Evolutionary conservation across 2,113 vertebrate genomes (phyloP), one percentile per base, ranked within the genome.

Genomic region (Plecturocebus donacophilus): DNA sequence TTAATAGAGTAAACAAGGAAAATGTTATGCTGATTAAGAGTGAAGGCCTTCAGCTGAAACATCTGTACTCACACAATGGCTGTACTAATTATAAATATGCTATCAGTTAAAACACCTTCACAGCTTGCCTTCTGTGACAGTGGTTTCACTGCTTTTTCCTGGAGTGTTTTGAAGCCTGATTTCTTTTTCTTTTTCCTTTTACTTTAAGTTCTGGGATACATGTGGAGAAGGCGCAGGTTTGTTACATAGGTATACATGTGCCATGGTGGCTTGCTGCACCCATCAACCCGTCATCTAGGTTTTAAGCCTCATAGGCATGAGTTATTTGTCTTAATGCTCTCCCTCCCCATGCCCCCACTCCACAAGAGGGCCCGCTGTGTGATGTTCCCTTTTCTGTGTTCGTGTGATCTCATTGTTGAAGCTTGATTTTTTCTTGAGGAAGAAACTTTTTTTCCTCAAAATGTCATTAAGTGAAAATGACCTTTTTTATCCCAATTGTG

Each of bases 1-100:
- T 95, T 90, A 86, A 93, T 61, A 85, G 42, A 71, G 87, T n/a
- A 87, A 97, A 76, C 14, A 89, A 95, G 30, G 94, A 6, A 77
- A 79, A 81, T 58, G 12, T 75, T 83, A 64, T 5, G 7, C 27
- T 91, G 80, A 82, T 45, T 54, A 61, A 84, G 73, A 93, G 54
- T 47, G 76, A 89, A 95, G 64, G 76, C 73, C 87, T 73, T 96
- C 40, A 42, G 68, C 25, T 58, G 80, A 91, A 66, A 71, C 35
- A 68, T 71, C 66, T 82, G 79, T 89, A 54, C 94, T 92, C 25
- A 58, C 14, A 93, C 79, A 81, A 32, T n/a, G 83, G 30, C 45
- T 81, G 47, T 25, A 10, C 68, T 45, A 35, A 83, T 94, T 84
- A 47, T 40, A 77, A 94, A 54, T 70, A 6, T 1, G 10, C 49